Percentiles rank a stretch among this genome's conserved stretches.
These are phyloP conservation scores for Caenorhabditis parvicauda DNA, from an alignment of 2,888 invertebrate species.

Conservation along the genomic window DNA sequence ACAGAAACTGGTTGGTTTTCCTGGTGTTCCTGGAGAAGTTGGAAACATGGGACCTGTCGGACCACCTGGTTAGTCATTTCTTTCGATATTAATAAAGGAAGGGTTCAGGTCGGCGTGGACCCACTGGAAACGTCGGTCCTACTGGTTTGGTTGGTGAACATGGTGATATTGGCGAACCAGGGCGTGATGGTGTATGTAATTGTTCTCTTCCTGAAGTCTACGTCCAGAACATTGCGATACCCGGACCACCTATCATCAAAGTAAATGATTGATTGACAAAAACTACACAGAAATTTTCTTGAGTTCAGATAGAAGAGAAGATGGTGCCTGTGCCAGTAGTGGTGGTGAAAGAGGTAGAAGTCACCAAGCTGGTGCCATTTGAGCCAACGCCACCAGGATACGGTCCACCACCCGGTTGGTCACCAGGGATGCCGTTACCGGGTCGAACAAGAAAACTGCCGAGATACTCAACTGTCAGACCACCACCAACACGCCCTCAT, in stretches of 20 bases:
- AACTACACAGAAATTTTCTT: not conserved
- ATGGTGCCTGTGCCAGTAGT: conserved; percentile 60
- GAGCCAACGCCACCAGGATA: conserved; percentile 62
- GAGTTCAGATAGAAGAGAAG: conserved; percentile 49
- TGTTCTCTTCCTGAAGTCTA: conserved; percentile 60
- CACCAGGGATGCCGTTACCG: conserved; percentile 59
- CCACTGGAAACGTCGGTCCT: conserved; percentile 47
- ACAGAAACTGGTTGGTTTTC: conserved; percentile 52
- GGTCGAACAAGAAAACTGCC: conserved; percentile 41
- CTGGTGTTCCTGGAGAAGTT: conserved; percentile 29
- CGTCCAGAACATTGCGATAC: conserved; percentile 55
- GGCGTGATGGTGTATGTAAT: conserved; percentile 51
- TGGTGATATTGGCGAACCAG: conserved; percentile 47
- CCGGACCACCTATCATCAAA: conserved; percentile 60
- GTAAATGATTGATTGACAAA: too few relatives aligned
- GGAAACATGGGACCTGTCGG: conserved; percentile 39
- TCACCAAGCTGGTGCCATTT: conserved; percentile 55
- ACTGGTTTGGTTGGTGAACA: conserved; percentile 49
- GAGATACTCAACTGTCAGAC: conserved; percentile 29
- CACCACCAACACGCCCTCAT: conserved; percentile 32
- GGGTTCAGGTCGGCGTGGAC: conserved; percentile 35
- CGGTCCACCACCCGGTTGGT: conserved; percentile 57
- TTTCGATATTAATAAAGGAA: not conserved
- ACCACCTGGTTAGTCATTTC: conserved; percentile 36
- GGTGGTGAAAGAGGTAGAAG: conserved; percentile 61